A percentile compares a stretch with the other conserved stretches of the same genome.
These are phyloP conservation scores for Malurus leucopterus DNA, from an alignment of 2,797 vertebrate species.

Conservation along the genomic window DNA sequence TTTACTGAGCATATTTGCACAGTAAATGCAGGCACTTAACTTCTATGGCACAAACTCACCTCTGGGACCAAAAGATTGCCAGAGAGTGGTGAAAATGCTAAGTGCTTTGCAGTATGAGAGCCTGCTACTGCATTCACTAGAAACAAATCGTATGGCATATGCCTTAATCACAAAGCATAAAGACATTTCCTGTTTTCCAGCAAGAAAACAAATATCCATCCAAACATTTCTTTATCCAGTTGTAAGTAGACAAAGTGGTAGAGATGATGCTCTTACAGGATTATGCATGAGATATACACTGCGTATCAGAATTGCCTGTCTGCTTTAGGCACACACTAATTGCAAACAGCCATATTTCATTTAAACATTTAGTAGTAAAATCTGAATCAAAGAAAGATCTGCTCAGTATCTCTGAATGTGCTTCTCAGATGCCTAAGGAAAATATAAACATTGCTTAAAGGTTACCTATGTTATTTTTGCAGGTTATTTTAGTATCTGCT, in stretches of 20 bases:
- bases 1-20: background rate
- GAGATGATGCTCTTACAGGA: background rate
- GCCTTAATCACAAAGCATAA: background rate
- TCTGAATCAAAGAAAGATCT: background rate
- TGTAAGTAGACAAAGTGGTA: background rate
- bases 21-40: background rate
- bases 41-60: background rate
- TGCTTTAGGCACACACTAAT: background rate
- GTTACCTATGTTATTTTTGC: slow-evolving; percentile 2
- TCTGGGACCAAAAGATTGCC: background rate
- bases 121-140: background rate
- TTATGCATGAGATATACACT: background rate
- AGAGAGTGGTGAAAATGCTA: background rate
- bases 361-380: background rate
- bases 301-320: background rate
- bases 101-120: background rate
- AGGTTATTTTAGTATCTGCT: slow-evolving; percentile 98
- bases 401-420: background rate
- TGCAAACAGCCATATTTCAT: background rate
- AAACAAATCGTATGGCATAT: fast-evolving
- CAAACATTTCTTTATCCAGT: background rate
- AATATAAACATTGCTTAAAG: background rate
- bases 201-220: background rate
- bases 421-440: background rate
- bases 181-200: no score